phyloP scores from a whole-genome alignment of 2,113 vertebrate genomes.

The Corynorhinus townsendii region DNA sequence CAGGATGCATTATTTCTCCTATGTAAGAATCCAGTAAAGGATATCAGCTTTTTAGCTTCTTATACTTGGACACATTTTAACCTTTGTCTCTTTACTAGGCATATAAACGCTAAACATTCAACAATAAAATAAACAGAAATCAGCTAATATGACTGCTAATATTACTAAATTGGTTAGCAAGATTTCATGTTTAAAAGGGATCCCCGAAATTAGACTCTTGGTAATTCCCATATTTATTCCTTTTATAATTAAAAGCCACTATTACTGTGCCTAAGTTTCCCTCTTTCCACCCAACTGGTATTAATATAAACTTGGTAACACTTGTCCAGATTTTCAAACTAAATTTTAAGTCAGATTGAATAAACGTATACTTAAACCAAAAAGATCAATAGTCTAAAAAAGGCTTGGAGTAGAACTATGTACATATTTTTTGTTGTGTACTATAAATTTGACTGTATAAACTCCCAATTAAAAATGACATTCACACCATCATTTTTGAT shows the following conservation, averaged over 20 bases:
- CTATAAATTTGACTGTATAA: slow-evolving; percentile 68
- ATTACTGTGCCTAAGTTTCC: slow-evolving; percentile 38
- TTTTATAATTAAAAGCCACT: background rate
- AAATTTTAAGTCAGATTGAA: slow-evolving; percentile 49
- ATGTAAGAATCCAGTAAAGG: slow-evolving; percentile 5
- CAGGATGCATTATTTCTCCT: background rate
- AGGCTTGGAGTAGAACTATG: slow-evolving; percentile 45
- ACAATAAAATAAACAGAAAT: slow-evolving; percentile 26
- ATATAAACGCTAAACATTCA: background rate
- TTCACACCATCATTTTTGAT: slow-evolving; percentile 70
- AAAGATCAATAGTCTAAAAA: slow-evolving; percentile 66
- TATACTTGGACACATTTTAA: slow-evolving; percentile 1
- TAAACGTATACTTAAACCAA: slow-evolving; percentile 31
- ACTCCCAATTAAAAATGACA: slow-evolving; percentile 75
- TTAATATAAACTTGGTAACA: background rate
- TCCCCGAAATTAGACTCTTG: background rate
- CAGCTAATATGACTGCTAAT: background rate
- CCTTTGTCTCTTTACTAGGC: slow-evolving; percentile 21
- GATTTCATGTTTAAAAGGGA: slow-evolving; percentile 21
- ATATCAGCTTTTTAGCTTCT: background rate
- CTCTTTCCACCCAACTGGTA: background rate
- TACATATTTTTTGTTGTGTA: slow-evolving; percentile 65
- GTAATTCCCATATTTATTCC: background rate
- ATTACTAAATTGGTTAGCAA: background rate
- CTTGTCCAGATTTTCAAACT: slow-evolving; percentile 22